These are phyloP conservation scores for Pissodes strobi DNA, from an alignment of 1,140 invertebrate species.

Conservation along the genomic window DNA sequence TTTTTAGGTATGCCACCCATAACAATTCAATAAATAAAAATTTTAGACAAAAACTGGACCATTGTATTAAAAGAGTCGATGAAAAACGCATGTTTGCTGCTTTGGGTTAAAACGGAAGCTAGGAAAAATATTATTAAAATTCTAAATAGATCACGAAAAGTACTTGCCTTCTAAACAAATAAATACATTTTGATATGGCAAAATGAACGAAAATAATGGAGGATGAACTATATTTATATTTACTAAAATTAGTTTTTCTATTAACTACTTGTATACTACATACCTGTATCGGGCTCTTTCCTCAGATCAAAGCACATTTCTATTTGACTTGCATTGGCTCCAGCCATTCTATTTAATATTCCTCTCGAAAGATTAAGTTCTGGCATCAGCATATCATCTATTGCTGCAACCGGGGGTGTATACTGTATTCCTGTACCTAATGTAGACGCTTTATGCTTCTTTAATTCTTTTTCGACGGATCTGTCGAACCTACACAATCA, in stretches of 20 bases:
- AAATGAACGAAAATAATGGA: too few species aligned
- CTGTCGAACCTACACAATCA: constrained; percentile 47
- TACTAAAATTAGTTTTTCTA: neutral
- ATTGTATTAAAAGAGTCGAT: too few species aligned
- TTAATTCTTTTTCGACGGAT: constrained; percentile 49
- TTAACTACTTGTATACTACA: neutral
- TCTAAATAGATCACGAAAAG: too few species aligned
- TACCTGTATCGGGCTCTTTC: constrained; percentile 43
- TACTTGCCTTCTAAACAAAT: too few species aligned
- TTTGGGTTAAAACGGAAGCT: too few species aligned
- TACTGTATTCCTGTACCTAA: constrained; percentile 9
- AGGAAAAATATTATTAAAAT: too few species aligned
- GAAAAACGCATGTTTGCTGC: too few species aligned
- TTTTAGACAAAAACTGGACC: too few species aligned
- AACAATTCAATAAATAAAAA: too few species aligned
- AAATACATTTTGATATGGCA: too few species aligned
- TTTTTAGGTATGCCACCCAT: too few species aligned
- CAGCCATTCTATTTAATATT: constrained; percentile 38
- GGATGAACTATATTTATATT: neutral
- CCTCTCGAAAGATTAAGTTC: constrained; percentile 32
- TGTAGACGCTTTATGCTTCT: constrained; percentile 37
- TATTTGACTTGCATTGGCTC: constrained; percentile 46
- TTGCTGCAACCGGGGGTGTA: constrained; percentile 2
- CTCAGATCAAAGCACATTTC: constrained; percentile 46
- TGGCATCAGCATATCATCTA: neutral